Base-by-base conservation (phyloP, 2,888 invertebrate species). In the Cerastis rubricosa region DNA sequence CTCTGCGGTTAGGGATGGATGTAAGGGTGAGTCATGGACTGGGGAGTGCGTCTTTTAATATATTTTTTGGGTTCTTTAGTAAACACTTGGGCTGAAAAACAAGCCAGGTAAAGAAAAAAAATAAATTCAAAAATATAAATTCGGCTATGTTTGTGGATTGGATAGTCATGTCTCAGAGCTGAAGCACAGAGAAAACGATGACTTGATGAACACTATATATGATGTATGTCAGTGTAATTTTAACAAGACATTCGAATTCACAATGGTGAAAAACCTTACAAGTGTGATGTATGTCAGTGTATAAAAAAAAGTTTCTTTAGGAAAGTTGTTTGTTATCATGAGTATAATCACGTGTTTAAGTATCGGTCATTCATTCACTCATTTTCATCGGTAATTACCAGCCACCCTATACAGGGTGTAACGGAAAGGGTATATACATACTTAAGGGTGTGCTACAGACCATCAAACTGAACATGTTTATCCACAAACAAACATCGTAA, bases 1-100 rank as follows among this genome's bases (percentile, higher is more conserved):
- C 82, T 87, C 85, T 84, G 82, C 76, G 74, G 85, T 80, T 80
- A 64, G 49, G 65, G 12, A 57, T 47, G 64, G 22, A 40, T 87
- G 80, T 72, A 11, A 59, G 2, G 67, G 25, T 73, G n/a, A 40
- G 63, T 12, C 63, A 66, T 79, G 70, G 71, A 79, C 49, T 70
- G 57, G 43, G 67, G 2, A 45, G 2, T 35, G 8, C 29, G 29
- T 7, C 40, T 67, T 74, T 61, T 49, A 0, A 17, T 19, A 4
- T 59, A 7, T 6, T 5, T n/a, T 7, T 14, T 3, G n/a, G 8
- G 7, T 0, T 7, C 40, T 22, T 14, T 19, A n/a, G 4, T 1
- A 14, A 54, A 11, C 2, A 29, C 5, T 5, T 17, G 11, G 2
- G 5, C 9, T n/a, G 35, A 66, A 57, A 29, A 57, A 57, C 17